phyloP scores from a whole-genome alignment of 1,140 invertebrate species.

The Macrocentrus cingulum region DNA sequence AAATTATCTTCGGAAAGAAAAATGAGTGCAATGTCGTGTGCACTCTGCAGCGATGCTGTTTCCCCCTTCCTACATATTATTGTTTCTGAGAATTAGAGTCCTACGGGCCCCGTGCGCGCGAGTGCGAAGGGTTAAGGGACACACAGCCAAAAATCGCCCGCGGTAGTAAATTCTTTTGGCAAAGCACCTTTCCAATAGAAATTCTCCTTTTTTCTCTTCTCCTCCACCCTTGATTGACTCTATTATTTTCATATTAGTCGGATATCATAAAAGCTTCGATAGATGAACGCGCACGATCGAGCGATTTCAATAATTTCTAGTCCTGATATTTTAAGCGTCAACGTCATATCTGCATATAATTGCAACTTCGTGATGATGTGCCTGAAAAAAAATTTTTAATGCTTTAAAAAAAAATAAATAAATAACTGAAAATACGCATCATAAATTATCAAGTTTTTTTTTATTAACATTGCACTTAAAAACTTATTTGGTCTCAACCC shows the following conservation, averaged over 20 bases:
- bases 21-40: not conserved
- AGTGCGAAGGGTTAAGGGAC: conserved; percentile 17
- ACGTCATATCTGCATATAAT: conserved; percentile 45
- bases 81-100: conserved; percentile 2
- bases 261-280: conserved; percentile 13
- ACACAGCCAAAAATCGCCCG: not conserved
- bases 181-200: conserved; percentile 16
- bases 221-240: not conserved
- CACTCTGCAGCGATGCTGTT: not conserved
- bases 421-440: not conserved
- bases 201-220: not conserved
- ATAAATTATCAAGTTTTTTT: conserved; percentile 18
- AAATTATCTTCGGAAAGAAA: not conserved
- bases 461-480: conserved; percentile 51
- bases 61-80: too few species aligned
- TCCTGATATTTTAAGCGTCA: conserved; percentile 33
- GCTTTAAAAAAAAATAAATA: not conserved
- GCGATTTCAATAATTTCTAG: conserved; percentile 41
- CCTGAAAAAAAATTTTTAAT: too few species aligned
- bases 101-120: not conserved
- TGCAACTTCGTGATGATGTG: conserved; percentile 25
- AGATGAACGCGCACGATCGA: conserved; percentile 26
- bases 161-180: conserved; percentile 10
- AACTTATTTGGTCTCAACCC: conserved; percentile 54
- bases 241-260: conserved; percentile 22